Evolutionary conservation across 2,888 invertebrate genomes (phyloP).

Genomic region (Cephus pulcher): DNA sequence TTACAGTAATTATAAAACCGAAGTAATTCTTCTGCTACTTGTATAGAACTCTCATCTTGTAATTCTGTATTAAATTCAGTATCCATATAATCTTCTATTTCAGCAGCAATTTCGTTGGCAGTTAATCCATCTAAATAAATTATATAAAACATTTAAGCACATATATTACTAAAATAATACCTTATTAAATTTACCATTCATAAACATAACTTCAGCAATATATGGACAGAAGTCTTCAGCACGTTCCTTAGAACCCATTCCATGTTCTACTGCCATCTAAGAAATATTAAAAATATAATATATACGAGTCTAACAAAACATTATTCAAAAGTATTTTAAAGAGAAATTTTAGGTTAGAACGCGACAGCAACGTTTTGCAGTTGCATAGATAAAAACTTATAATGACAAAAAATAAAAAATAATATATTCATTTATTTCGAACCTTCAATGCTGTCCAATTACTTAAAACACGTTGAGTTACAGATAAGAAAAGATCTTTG

Average conservation of each 20-base stretch:
- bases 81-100: conserved; percentile 58
- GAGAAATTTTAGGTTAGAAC: neutral
- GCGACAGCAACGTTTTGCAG: neutral
- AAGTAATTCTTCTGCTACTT: conserved; percentile 56
- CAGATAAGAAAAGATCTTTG: conserved; percentile 40
- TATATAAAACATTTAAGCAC: neutral
- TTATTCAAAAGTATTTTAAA: neutral
- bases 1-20: conserved; percentile 48
- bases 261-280: conserved; percentile 57
- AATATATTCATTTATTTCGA: neutral
- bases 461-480: conserved; percentile 57
- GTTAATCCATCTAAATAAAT: conserved; percentile 44
- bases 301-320: neutral
- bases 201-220: conserved; percentile 48
- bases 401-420: neutral
- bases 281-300: conserved; percentile 14
- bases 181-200: conserved; percentile 48
- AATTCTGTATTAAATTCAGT: conserved; percentile 51
- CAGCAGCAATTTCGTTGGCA: conserved; percentile 46
- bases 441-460: conserved; percentile 61
- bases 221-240: conserved; percentile 51
- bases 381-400: neutral
- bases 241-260: conserved; percentile 52
- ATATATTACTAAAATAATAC: neutral
- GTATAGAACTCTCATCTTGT: conserved; percentile 52